Evolutionary conservation across 2,113 vertebrate species (phyloP), one percentile per base, ranked within the genome.

Genomic region (Ailurus styani): DNA sequence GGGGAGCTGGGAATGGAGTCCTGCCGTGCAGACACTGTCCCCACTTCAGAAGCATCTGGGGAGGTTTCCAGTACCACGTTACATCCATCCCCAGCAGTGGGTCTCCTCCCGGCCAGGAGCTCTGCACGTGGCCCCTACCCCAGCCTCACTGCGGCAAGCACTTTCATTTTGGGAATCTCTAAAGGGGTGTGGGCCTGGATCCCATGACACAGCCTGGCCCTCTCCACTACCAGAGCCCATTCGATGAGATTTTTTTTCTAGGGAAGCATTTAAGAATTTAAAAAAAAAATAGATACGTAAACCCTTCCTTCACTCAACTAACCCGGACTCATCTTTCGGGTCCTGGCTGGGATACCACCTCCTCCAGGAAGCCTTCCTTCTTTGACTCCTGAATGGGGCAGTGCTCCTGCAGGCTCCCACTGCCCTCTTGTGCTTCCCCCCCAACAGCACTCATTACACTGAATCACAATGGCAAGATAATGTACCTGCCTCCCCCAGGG

Each of bases 301-400:
- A 66, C 12, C 3, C 7, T 86, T 72, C 25, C 57, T 73, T 62
- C 23, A 29, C 21, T 17, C 17, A 29, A 27, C 34, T 47, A n/a
- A 77, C 20, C n/a, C 1, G 1, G 34, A 9, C 42, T 70, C 20
- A 9, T 57, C 50, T 68, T 73, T n/a, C 75, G 77, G 47, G 12
- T 47, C 23, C 29, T 27, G 27, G 70, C 81, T 13, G 23, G 50
- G 13, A 64, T 6, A 42, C 64, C 13, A 0, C 60, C 84, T 87
- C 93, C 87, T 82, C 86, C 68, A 78, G 70, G 88, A 91, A 88
- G 40, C 27, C 85, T 45, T 87, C 90, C 50, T 50, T 79, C 54
- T 64, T 25, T 34, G 64, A 45, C 5, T 45, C 78, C 52, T 31
- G 37, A 9, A 6, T 4, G 68, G 66, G 25, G 37, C 17, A 20